Conservation (phyloP, 2,888 invertebrate species). For the Ichneumon xanthorius region DNA sequence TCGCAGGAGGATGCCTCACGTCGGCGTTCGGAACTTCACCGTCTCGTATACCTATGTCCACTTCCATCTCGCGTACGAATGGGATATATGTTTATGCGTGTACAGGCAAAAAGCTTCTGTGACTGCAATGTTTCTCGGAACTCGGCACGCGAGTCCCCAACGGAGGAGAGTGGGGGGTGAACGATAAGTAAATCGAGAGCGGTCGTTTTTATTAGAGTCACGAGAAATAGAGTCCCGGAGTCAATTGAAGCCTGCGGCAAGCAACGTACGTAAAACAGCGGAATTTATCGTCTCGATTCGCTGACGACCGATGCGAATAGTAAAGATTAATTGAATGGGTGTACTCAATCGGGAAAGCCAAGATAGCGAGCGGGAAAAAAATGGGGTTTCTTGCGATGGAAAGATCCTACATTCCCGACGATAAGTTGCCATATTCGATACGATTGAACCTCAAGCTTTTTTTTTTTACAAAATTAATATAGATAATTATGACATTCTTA, state of each 20-base stretch:
- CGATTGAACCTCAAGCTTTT: neutral
- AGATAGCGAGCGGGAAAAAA: neutral
- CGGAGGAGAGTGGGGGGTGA: neutral
- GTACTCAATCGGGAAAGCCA: neutral
- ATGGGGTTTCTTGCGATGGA: neutral
- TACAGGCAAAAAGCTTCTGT: neutral
- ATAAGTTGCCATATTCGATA: neutral
- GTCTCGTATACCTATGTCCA: constrained; percentile 24
- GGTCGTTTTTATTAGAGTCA: constrained; percentile 19
- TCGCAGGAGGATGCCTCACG: constrained; percentile 39
- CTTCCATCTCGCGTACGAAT: constrained; percentile 29
- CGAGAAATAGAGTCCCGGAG: constrained; percentile 37
- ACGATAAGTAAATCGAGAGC: constrained; percentile 41
- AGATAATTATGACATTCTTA: no score
- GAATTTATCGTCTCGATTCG: neutral
- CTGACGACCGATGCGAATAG: neutral
- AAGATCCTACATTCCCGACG: no score
- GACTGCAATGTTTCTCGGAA: constrained; percentile 16
- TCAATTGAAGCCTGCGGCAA: constrained; percentile 26
- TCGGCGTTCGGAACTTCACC: constrained; percentile 39
- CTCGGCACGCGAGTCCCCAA: neutral
- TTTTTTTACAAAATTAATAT: no score
- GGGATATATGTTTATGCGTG: constrained; percentile 2
- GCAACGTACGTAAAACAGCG: neutral
- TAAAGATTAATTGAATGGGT: constrained; percentile 9